phyloP scores from a whole-genome alignment of 2,888 invertebrate species.

The Patella depressa region DNA sequence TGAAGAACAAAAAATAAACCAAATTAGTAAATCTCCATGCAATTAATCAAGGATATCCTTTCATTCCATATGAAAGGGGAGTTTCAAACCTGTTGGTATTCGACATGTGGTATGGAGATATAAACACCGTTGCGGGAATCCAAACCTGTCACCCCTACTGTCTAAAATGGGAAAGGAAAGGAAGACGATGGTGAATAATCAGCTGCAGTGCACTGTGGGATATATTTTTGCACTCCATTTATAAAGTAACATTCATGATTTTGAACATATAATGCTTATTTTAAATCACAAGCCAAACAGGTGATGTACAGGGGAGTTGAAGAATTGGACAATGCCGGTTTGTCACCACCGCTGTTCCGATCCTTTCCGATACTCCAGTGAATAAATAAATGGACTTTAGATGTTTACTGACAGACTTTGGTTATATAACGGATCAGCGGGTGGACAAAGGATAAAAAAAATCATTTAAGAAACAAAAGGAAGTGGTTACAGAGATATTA shows the following conservation, averaged over 20 bases:
- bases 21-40: no score
- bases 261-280: no score
- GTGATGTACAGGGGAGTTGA: neutral
- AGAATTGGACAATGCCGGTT: constrained; percentile 8
- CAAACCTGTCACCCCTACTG: constrained; percentile 61
- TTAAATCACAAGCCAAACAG: no score
- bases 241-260: no score
- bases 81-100: constrained; percentile 65
- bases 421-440: no score
- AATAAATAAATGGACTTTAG: no score
- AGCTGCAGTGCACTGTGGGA: neutral
- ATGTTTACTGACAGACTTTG: no score
- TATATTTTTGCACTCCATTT: neutral
- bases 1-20: no score
- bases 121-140: constrained; percentile 59
- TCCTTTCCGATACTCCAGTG: neutral
- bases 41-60: no score
- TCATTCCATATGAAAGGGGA: constrained; percentile 5
- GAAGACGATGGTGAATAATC: constrained; percentile 39
- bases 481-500: no score
- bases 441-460: no score
- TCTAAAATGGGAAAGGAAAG: constrained; percentile 64
- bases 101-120: constrained; percentile 65
- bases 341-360: constrained; percentile 4
- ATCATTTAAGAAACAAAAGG: no score